A percentile compares a stretch with the other conserved stretches of the same genome.
Evolutionary conservation across 1,140 invertebrate genomes (phyloP).

Genomic region (Mactra quadrangularis): DNA sequence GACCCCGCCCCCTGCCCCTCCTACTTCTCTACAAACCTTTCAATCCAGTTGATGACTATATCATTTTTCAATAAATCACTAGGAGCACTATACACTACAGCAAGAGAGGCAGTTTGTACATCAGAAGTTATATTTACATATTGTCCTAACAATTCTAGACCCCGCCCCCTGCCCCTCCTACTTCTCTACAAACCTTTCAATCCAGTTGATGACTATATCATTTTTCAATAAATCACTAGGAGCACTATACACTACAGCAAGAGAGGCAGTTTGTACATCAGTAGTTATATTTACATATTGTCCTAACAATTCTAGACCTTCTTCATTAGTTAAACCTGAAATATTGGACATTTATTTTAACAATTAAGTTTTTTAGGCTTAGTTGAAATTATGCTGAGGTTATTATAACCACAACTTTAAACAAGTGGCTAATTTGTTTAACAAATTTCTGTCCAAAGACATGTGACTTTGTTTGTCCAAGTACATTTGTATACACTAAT

Average conservation of each 20-base stretch:
- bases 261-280: slow-evolving; percentile 95
- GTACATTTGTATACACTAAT: no score
- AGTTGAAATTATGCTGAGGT: no score
- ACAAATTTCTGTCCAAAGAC: no score
- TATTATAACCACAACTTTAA: no score
- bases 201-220: slow-evolving; percentile 82
- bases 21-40: no score
- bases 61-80: slow-evolving; percentile 88
- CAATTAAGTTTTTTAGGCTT: no score
- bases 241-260: slow-evolving; percentile 90
- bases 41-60: slow-evolving; percentile 78
- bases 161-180: no score
- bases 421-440: no score
- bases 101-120: slow-evolving; percentile 94
- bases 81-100: slow-evolving; percentile 89
- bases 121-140: slow-evolving; percentile 96
- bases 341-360: no score
- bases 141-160: slow-evolving; percentile 91
- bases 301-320: slow-evolving; percentile 90
- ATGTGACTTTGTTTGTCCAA: no score
- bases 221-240: slow-evolving; percentile 87
- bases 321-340: slow-evolving; percentile 58
- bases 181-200: slow-evolving; percentile 77
- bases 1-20: no score
- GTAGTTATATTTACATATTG: slow-evolving; percentile 94